phyloP scores from a whole-genome alignment of 2,113 vertebrate species.

The Cyanistes caeruleus region DNA sequence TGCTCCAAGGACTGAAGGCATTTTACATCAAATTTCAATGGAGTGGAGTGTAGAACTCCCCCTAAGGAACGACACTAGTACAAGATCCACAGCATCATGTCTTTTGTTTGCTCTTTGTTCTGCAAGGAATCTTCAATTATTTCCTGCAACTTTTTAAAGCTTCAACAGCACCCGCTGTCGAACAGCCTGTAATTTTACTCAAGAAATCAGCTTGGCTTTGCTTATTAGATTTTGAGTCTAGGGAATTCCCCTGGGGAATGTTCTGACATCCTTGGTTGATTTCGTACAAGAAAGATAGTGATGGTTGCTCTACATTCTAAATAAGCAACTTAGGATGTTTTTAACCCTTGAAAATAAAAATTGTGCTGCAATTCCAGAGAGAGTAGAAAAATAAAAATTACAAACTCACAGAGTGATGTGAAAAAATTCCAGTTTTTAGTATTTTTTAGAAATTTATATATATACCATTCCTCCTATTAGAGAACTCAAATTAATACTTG shows the following conservation, averaged over 20 bases:
- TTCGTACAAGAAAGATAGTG: neutral
- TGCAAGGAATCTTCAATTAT: neutral
- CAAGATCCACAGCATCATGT: fast-evolving
- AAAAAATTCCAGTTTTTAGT: neutral
- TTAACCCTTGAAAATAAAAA: neutral
- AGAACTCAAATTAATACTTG: neutral
- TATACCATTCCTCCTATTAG: neutral
- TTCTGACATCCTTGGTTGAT: neutral
- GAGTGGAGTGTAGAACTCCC: neutral
- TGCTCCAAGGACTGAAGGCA: neutral
- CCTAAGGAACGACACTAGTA: neutral
- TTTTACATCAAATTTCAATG: neutral
- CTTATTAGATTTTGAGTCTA: neutral
- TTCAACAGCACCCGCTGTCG: neutral
- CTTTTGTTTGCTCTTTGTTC: neutral
- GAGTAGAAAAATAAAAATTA: neutral
- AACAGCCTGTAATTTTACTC: neutral
- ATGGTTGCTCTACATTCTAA: neutral
- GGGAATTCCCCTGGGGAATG: neutral
- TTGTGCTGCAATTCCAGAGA: neutral
- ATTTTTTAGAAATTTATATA: neutral
- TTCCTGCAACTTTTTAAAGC: neutral
- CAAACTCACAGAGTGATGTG: neutral
- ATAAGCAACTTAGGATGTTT: neutral
- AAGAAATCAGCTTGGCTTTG: neutral